These are phyloP conservation scores for Agrochola litura DNA, from an alignment of 2,888 invertebrate genomes.

Conservation along the genomic window DNA sequence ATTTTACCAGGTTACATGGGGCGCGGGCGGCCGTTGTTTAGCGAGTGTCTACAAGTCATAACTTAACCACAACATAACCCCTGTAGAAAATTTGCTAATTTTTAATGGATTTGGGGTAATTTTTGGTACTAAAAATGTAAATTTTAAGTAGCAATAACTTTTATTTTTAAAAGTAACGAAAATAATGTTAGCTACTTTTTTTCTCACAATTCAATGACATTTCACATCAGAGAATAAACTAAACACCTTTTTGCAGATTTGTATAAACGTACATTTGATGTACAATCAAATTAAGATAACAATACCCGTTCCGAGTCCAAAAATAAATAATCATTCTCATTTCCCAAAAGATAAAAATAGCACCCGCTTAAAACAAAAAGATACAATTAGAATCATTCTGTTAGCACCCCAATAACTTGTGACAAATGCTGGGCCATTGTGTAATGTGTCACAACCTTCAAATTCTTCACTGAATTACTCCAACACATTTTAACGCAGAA, in stretches of 20 bases:
- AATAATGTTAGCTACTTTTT: not conserved
- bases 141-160: too few relatives aligned
- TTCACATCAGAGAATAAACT: not conserved
- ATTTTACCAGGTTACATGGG: too few relatives aligned
- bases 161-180: too few relatives aligned
- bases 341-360: conserved; percentile 30
- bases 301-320: conserved; percentile 1
- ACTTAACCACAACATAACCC: too few relatives aligned
- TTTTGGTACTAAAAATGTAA: too few relatives aligned
- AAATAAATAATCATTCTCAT: conserved; percentile 4
- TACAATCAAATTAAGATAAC: not conserved
- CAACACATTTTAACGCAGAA: conserved; percentile 28
- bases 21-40: too few relatives aligned
- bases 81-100: too few relatives aligned
- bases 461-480: conserved; percentile 21
- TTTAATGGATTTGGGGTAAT: too few relatives aligned
- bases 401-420: conserved; percentile 32
- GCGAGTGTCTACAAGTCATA: too few relatives aligned
- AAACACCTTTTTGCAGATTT: not conserved
- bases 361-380: not conserved
- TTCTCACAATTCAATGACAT: not conserved
- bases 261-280: not conserved
- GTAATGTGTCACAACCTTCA: conserved; percentile 4
- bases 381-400: conserved; percentile 39
- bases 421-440: conserved; percentile 23